Evolutionary conservation across 2,113 vertebrate species (phyloP).

Genomic region (Melanerpes formicivorus): DNA sequence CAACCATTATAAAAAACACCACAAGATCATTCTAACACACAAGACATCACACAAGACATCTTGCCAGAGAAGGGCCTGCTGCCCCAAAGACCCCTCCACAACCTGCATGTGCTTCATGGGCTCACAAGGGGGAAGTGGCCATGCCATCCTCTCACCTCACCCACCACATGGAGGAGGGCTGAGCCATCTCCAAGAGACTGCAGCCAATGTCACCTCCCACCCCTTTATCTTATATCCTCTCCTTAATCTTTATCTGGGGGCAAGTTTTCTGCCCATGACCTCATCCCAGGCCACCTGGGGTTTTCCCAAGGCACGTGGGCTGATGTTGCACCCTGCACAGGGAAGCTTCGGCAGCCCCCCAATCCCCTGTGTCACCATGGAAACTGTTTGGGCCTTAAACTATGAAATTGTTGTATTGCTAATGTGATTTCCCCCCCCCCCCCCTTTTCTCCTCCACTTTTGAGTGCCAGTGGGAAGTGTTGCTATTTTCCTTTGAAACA

Average conservation of each 20-base stretch:
- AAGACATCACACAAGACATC: background rate
- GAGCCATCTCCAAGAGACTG: background rate
- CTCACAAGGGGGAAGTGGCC: fast-evolving
- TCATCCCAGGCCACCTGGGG: fast-evolving
- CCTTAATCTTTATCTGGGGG: background rate
- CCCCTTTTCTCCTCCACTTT: background rate
- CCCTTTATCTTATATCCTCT: background rate
- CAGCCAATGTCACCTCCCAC: background rate
- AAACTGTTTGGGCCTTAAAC: background rate
- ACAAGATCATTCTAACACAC: too few relatives aligned
- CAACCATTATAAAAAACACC: background rate
- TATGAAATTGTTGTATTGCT: background rate
- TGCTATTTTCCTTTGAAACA: background rate
- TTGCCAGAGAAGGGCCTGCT: too few relatives aligned
- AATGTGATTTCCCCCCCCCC: background rate
- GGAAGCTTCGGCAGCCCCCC: background rate
- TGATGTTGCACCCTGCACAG: fast-evolving
- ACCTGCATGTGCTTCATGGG: fast-evolving
- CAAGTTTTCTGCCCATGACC: too few relatives aligned
- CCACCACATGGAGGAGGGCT: too few relatives aligned
- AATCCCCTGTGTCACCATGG: background rate
- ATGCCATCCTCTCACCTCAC: background rate
- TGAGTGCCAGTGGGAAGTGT: fast-evolving
- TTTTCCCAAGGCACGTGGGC: fast-evolving
- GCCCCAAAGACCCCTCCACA: background rate